These are phyloP conservation scores for Meda fulgida DNA, from an alignment of 2,797 vertebrate species.

Conservation along the genomic window DNA sequence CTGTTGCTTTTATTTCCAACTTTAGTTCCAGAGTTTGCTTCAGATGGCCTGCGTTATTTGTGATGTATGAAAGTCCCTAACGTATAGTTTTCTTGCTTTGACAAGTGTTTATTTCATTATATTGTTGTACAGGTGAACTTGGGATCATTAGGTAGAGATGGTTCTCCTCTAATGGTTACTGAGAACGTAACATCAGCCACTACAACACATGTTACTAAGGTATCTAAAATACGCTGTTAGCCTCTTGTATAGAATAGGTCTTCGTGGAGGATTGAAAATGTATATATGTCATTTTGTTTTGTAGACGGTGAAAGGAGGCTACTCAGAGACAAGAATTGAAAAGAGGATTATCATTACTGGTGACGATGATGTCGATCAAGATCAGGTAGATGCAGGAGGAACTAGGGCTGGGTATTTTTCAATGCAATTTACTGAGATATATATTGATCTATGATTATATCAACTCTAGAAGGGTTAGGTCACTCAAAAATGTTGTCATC, in stretches of 20 bases:
- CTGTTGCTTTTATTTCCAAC: neutral
- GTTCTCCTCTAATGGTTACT: slow-evolving; percentile 76
- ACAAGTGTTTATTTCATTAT: neutral
- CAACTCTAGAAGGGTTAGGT: neutral
- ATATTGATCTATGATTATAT: neutral
- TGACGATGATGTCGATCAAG: slow-evolving; percentile 98
- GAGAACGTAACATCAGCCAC: slow-evolving; percentile 98
- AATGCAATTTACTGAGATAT: neutral
- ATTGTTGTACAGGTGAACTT: slow-evolving; percentile 73
- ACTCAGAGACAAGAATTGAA: slow-evolving; percentile 98
- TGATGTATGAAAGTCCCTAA: neutral
- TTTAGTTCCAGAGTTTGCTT: neutral
- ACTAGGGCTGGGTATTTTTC: neutral
- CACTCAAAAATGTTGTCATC: neutral
- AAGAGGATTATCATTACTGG: slow-evolving; percentile 99
- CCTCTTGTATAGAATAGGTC: neutral
- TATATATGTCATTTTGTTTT: slow-evolving; percentile 55
- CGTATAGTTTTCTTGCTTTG: neutral
- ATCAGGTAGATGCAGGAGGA: slow-evolving; percentile 83
- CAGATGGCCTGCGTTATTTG: neutral
- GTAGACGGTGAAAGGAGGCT: slow-evolving; percentile 98
- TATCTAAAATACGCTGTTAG: slow-evolving; percentile 67
- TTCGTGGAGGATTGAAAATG: neutral
- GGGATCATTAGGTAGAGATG: slow-evolving; percentile 75
- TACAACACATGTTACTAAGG: slow-evolving; percentile 97